Evolutionary conservation across 1,140 invertebrate genomes (phyloP).

Genomic region (Solenopsis invicta): DNA sequence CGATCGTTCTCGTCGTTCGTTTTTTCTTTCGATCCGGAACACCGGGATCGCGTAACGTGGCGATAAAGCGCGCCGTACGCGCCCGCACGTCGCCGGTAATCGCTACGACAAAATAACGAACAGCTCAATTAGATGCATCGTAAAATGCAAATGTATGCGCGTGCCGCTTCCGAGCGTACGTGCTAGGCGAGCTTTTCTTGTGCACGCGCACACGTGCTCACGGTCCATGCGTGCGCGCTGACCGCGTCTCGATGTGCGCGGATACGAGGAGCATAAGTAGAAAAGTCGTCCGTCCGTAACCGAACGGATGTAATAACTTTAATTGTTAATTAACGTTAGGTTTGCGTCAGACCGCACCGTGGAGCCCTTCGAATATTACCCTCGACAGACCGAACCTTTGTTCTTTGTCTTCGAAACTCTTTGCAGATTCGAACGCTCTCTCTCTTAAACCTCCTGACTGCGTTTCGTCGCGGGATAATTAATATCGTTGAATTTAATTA

Average conservation of each 20-base stretch:
- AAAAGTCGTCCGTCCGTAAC: constrained; percentile 72
- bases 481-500: constrained; percentile 76
- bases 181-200: constrained; percentile 68
- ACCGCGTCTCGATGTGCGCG: not conserved
- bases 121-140: constrained; percentile 78
- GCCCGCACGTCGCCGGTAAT: constrained; percentile 36
- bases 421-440: constrained; percentile 71
- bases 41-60: constrained; percentile 42
- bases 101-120: constrained; percentile 77
- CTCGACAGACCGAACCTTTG: constrained; percentile 64
- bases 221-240: not conserved
- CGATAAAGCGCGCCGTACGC: constrained; percentile 65
- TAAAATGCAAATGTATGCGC: constrained; percentile 80
- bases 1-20: not conserved
- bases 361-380: constrained; percentile 61
- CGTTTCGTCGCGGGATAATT: constrained; percentile 67
- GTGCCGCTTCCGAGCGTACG: constrained; percentile 73
- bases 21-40: constrained; percentile 28
- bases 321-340: constrained; percentile 77
- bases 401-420: constrained; percentile 66
- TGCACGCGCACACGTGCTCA: not conserved
- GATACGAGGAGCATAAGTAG: constrained; percentile 51
- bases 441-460: constrained; percentile 63
- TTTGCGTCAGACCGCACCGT: constrained; percentile 64
- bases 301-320: constrained; percentile 77